Conservation (phyloP, 2,888 invertebrate genomes). For the Argyresthia albistria region DNA sequence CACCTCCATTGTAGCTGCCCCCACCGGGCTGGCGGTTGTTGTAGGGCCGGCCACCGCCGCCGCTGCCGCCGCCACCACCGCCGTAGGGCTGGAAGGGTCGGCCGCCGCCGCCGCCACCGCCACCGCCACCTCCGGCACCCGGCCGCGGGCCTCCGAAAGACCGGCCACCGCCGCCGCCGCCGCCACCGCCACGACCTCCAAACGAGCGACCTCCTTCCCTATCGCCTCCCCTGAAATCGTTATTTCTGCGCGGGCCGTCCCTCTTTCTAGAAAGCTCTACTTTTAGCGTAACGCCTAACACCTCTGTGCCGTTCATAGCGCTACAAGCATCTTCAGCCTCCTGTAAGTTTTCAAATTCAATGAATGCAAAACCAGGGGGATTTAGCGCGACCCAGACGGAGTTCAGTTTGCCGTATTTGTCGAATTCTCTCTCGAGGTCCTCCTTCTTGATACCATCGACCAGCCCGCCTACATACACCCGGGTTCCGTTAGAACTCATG, state of each 20-base stretch:
- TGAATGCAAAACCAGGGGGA: constrained; percentile 95
- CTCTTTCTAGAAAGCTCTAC: constrained; percentile 91
- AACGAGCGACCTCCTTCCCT: constrained; percentile 58
- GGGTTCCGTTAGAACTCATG: constrained; percentile 75
- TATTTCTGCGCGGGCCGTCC: constrained; percentile 78
- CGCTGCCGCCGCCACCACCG: constrained; percentile 54
- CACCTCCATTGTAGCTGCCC: constrained; percentile 44
- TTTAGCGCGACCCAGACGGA: constrained; percentile 95
- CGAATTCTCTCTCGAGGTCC: constrained; percentile 91
- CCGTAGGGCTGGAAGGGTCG: constrained; percentile 72
- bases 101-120: constrained; percentile 69
- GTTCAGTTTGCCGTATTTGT: constrained; percentile 92
- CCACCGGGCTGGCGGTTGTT: constrained; percentile 53
- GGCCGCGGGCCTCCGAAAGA: constrained; percentile 60
- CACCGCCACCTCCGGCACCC: constrained; percentile 52
- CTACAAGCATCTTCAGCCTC: constrained; percentile 93
- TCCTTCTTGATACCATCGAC: constrained; percentile 92
- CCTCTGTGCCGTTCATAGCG: constrained; percentile 89
- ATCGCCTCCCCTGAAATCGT: constrained; percentile 68
- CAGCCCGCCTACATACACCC: constrained; percentile 92
- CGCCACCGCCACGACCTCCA: constrained; percentile 53
- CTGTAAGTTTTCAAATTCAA: constrained; percentile 90
- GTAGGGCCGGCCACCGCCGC: constrained; percentile 57
- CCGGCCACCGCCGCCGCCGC: constrained; percentile 59
- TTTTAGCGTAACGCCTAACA: constrained; percentile 88